These are phyloP conservation scores for Murina feae DNA, from an alignment of 2,113 vertebrate genomes.

Conservation along the genomic window DNA sequence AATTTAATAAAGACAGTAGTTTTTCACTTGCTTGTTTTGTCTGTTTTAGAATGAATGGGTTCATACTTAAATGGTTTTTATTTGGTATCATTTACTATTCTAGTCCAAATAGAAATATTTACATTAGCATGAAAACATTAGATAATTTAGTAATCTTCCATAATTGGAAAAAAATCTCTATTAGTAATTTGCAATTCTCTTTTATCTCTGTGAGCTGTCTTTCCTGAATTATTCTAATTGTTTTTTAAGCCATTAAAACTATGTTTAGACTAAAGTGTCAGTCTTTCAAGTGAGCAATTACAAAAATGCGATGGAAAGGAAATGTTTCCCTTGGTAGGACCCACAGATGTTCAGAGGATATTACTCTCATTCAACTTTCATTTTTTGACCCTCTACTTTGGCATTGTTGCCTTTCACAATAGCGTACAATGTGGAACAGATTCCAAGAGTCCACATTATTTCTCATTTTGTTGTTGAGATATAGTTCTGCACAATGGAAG, in stretches of 20 bases:
- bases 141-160: neutral
- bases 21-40: neutral
- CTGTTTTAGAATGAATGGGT: neutral
- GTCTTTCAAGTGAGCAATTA: neutral
- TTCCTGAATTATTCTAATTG: neutral
- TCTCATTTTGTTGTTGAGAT: neutral
- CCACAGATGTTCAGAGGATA: neutral
- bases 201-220: neutral
- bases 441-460: neutral
- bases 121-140: neutral
- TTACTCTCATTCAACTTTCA: neutral
- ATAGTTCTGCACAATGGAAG: neutral
- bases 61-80: neutral
- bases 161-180: neutral
- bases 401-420: neutral
- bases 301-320: neutral
- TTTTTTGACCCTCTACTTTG: neutral
- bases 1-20: neutral
- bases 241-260: neutral
- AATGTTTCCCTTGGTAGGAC: neutral
- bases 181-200: neutral
- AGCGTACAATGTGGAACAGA: neutral
- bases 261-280: neutral
- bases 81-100: neutral
- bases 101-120: neutral